phyloP scores from a whole-genome alignment of 1,140 invertebrate genomes.

The Eurosta solidaginis region DNA sequence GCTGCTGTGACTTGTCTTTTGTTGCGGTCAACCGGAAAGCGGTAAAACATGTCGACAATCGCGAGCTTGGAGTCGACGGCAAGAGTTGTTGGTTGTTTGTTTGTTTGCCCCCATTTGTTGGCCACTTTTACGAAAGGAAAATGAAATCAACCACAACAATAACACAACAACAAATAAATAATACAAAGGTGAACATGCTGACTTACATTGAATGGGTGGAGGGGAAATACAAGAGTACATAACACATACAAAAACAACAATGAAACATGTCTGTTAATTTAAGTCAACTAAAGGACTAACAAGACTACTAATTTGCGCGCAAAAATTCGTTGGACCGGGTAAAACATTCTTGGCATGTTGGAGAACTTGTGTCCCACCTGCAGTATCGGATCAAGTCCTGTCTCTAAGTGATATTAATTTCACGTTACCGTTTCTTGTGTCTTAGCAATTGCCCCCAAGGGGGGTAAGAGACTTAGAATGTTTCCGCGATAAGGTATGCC shows the following conservation, averaged over 20 bases:
- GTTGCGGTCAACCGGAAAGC: slow-evolving; percentile 60
- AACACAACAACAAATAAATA: slow-evolving; percentile 34
- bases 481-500: too few relatives aligned
- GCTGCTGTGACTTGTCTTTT: slow-evolving; percentile 57
- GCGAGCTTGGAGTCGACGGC: slow-evolving; percentile 33
- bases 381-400: too few relatives aligned
- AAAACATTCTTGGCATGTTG: too few relatives aligned
- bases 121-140: slow-evolving; percentile 45
- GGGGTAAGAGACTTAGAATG: too few relatives aligned
- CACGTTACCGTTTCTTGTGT: too few relatives aligned
- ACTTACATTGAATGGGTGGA: background rate
- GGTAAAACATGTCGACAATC: slow-evolving; percentile 53
- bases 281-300: background rate
- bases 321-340: too few relatives aligned
- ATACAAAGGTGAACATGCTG: slow-evolving; percentile 46
- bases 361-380: too few relatives aligned
- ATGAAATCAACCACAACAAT: slow-evolving; percentile 32
- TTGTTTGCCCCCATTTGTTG: slow-evolving; percentile 35
- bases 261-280: slow-evolving; percentile 31
- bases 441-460: too few relatives aligned
- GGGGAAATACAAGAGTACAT: background rate
- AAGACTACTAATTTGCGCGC: too few relatives aligned
- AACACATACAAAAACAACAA: background rate
- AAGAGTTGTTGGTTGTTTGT: slow-evolving; percentile 39
- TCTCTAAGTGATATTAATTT: too few relatives aligned